Percentiles rank a stretch among this genome's conserved stretches.
These are phyloP conservation scores for Otis tarda DNA, from an alignment of 2,113 vertebrate species.

Conservation along the genomic window DNA sequence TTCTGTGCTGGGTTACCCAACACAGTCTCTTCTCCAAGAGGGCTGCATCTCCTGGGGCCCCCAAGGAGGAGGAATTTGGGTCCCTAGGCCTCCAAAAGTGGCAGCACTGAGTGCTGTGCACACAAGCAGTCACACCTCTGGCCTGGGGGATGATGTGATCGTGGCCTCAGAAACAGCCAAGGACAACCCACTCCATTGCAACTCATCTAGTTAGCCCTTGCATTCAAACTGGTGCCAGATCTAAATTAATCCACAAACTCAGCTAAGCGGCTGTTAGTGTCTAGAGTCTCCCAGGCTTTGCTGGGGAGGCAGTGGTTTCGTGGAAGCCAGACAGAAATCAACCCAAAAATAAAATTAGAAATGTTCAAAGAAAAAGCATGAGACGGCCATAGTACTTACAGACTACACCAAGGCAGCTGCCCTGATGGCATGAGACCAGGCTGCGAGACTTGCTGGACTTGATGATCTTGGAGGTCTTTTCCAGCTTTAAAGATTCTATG, in stretches of 20 bases:
- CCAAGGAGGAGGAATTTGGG: background rate
- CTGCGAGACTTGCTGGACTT: background rate
- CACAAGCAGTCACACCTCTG: background rate
- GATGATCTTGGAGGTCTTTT: too few species aligned
- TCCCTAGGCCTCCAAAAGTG: background rate
- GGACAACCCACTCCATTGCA: background rate
- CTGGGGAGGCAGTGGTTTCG: background rate
- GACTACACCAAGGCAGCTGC: background rate
- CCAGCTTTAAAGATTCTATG: too few species aligned
- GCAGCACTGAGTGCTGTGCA: background rate
- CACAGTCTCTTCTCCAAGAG: background rate
- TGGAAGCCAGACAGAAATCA: background rate
- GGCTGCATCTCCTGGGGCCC: background rate
- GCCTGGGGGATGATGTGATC: background rate
- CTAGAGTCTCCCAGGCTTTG: background rate
- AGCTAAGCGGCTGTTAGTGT: rapidly evolving
- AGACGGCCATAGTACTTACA: background rate
- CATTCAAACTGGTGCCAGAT: background rate
- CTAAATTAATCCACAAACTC: background rate
- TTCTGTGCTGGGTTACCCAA: background rate
- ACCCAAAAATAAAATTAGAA: background rate
- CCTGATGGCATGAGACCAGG: background rate
- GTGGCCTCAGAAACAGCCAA: background rate
- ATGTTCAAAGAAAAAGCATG: background rate
- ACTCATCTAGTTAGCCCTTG: background rate